Base-by-base conservation (phyloP, 2,888 invertebrate species). In the Alloscopus bannaensis region DNA sequence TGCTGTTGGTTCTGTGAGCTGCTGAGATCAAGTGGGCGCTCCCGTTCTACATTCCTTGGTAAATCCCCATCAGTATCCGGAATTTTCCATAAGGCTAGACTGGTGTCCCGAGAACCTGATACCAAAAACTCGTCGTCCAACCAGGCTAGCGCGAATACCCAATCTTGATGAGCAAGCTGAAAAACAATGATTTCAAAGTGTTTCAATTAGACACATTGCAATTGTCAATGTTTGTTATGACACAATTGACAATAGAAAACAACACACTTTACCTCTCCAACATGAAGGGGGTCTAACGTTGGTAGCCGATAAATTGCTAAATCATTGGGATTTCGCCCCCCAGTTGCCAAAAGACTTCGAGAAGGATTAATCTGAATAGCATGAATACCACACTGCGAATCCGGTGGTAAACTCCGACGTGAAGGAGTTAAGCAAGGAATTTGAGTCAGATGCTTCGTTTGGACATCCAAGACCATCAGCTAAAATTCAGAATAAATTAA, bases 301-400 rank as follows among this genome's bases (percentile, higher is more conserved):
- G 98, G 98, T 86, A 98, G 90, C 86, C 94, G 91, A 87, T 94
- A 94, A 70, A 98, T 93, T 16, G 97, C 98, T 84, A 98, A 91
- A 89, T 98, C 97, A 87, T 96, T 95, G 0, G 96, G 95, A 89
- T 96, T 95, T 81, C 94, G 91, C 1, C 95, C 98, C 1, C 97
- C 97, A 0, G 98, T 98, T 50, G 97, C 97, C 80, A 98, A 89
- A 83, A 97, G 90, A 8, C 96, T 95, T 28, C 87, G 84, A 69
- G 97, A 97, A 18, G 98, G 97, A 90, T 98, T 98, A 81, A 98
- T 93, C 89, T 96, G 94, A 85, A 98, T 93, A 75, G 96, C 94
- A 90, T 98, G 97, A 84, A 98, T 95, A 20, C 98, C 98, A 86
- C 95, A 95, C 87, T 94, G 94, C 83, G 92, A 91, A 69, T 88